These are phyloP conservation scores for Galago senegalensis DNA, from an alignment of 2,797 vertebrate species.

Conservation along the genomic window DNA sequence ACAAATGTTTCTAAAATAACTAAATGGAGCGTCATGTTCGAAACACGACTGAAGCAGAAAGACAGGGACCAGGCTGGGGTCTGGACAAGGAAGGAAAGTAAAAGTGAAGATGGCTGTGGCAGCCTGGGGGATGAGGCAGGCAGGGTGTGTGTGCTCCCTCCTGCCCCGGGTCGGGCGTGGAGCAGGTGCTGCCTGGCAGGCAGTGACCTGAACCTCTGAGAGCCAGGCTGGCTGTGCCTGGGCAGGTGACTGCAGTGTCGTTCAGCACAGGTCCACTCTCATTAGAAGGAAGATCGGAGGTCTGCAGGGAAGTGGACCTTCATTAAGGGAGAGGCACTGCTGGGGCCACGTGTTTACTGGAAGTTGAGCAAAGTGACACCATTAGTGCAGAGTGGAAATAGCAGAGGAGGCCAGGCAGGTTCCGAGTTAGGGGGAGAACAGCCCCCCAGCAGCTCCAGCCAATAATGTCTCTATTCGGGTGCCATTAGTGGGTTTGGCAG, in stretches of 20 bases:
- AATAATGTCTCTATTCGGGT: conserved; percentile 92
- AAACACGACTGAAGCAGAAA: neutral
- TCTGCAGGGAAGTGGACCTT: neutral
- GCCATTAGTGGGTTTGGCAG: conserved; percentile 95
- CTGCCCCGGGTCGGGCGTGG: neutral
- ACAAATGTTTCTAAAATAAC: fast-evolving
- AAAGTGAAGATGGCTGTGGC: fast-evolving
- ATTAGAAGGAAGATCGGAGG: conserved; percentile 59
- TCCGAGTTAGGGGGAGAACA: conserved; percentile 70
- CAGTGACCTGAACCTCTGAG: conserved; percentile 47
- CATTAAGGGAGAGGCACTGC: neutral
- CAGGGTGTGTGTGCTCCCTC: fast-evolving
- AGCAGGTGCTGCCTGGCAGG: conserved; percentile 33
- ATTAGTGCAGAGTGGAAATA: conserved; percentile 69
- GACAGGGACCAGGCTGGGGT: fast-evolving
- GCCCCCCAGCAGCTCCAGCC: conserved; percentile 88
- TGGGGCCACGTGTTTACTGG: conserved; percentile 70
- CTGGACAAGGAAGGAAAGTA: fast-evolving
- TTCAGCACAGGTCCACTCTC: neutral
- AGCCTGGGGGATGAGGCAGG: fast-evolving
- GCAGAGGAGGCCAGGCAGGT: neutral
- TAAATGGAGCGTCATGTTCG: fast-evolving
- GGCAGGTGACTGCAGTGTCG: fast-evolving
- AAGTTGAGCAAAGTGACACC: conserved; percentile 76
- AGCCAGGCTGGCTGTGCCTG: neutral